Base-by-base conservation (phyloP, 2,113 vertebrate genomes). In the Labrus mixtus region DNA sequence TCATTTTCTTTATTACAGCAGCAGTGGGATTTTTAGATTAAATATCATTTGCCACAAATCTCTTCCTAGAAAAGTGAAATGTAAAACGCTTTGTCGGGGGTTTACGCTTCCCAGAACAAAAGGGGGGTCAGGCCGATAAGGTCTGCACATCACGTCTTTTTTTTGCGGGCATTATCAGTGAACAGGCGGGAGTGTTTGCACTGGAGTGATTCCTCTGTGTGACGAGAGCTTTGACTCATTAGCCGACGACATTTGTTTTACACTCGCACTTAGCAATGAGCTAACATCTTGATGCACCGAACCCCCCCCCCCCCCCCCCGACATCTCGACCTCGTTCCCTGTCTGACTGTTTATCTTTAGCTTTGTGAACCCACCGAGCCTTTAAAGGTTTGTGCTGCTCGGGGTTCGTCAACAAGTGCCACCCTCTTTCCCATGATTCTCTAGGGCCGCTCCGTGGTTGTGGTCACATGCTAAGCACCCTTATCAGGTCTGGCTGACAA, bases 1-100 rank as follows among this genome's bases (percentile, higher is more conserved):
- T 89, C 83, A 70, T 88, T 89, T 88, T 80, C 88, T 89, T 90
- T 84, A 81, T 88, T 84, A 83, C 84, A 74, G 73, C 80, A 62
- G 67, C 67, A 17, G 61, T 33, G 58, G 89, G 85, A 90, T 90
- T 88, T 82, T 80, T 84, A 85, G 66, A 92, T 90, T 84, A 87
- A 87, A 90, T 84, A 83, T 87, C 66, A 87, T 90, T 87, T 77
- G 83, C 61, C 46, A 43, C 74, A 87, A 91, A 87, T 83, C 87
- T 87, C 74, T 85, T 84, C 57, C 36, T 39, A 41, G 86, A 82
- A 87, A 84, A 90, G 71, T 72, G 75, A 82, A 78, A 85, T 53
- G 20, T 53, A 79, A 76, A 81, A 60, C 22, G 10, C 70, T 79
- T 73, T 71, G 79, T 78, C 1, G 53, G 71, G 71, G 43, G 71